A percentile compares a stretch with the other conserved stretches of the same genome.
Conservation (phyloP, 1,140 invertebrate genomes). For the Globodera ellingtonae region DNA sequence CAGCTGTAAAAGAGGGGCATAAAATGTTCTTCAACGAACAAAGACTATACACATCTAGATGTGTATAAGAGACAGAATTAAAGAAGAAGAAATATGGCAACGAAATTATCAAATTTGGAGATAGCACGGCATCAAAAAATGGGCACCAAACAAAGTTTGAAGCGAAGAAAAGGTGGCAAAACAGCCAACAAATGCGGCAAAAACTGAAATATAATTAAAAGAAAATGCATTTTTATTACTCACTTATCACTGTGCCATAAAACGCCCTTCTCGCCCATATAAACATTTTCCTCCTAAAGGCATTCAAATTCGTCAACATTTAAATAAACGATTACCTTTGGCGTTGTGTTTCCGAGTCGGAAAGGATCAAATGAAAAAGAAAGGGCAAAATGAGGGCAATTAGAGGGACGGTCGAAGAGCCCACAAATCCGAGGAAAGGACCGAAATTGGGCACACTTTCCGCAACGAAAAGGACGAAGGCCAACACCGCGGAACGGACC, state of each 20-base stretch:
- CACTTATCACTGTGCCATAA: not conserved
- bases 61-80: too few species aligned
- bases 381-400: conserved; percentile 9
- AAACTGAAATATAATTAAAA: not conserved
- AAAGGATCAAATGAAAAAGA: conserved; percentile 2
- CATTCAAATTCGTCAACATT: not conserved
- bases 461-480: conserved; percentile 76
- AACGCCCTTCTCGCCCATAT: not conserved
- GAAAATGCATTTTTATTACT: not conserved
- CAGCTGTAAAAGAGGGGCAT: not conserved
- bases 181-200: not conserved
- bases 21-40: not conserved
- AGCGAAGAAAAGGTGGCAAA: not conserved
- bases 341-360: not conserved
- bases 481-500: conserved; percentile 75
- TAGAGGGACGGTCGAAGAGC: conserved; percentile 15
- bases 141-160: not conserved
- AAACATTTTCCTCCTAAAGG: not conserved
- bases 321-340: not conserved
- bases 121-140: conserved; percentile 1
- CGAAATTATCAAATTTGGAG: not conserved
- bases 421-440: conserved; percentile 17
- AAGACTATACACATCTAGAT: too few species aligned
- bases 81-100: too few species aligned
- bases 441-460: conserved; percentile 78